Evolutionary conservation across 1,140 invertebrate species (phyloP).

Genomic region (Stegodyphus mimosarum): DNA sequence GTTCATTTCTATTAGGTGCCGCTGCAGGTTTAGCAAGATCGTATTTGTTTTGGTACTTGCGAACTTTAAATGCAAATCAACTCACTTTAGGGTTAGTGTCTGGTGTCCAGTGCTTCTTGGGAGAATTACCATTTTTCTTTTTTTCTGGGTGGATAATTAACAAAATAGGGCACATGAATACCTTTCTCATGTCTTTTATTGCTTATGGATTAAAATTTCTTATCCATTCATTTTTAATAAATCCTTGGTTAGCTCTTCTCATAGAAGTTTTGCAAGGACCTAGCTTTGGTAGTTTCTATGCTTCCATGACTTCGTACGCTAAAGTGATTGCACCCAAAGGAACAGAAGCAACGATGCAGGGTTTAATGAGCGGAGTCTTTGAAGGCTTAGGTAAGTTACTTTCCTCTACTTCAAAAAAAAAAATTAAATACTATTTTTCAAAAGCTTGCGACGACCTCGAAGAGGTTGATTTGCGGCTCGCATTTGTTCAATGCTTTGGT

Average conservation of each 20-base stretch:
- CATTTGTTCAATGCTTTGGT: too few species aligned
- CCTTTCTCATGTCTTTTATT: slow-evolving; percentile 81
- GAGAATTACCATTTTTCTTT: slow-evolving; percentile 90
- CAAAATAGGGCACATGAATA: slow-evolving; percentile 83
- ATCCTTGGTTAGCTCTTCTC: slow-evolving; percentile 81
- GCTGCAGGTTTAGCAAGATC: slow-evolving; percentile 89
- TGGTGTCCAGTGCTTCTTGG: slow-evolving; percentile 84
- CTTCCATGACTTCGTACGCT: slow-evolving; percentile 87
- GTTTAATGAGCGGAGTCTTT: slow-evolving; percentile 80
- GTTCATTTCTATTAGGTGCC: slow-evolving; percentile 84
- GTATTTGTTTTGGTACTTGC: slow-evolving; percentile 74
- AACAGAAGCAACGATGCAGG: slow-evolving; percentile 71
- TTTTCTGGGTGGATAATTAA: slow-evolving; percentile 83
- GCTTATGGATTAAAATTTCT: slow-evolving; percentile 81
- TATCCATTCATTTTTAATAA: slow-evolving; percentile 80
- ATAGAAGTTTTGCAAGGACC: slow-evolving; percentile 87
- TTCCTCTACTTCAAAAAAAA: too few species aligned
- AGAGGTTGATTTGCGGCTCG: too few species aligned
- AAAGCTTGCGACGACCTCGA: too few species aligned
- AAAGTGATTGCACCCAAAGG: slow-evolving; percentile 86
- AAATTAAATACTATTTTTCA: too few species aligned
- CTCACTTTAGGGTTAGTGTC: slow-evolving; percentile 83
- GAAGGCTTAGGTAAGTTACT: slow-evolving; percentile 61
- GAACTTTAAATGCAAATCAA: slow-evolving; percentile 67
- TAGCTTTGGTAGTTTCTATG: slow-evolving; percentile 87